A percentile compares a stretch with the other conserved stretches of the same genome.
Evolutionary conservation across 2,888 invertebrate species (phyloP).

Genomic region (Platycnemis pennipes): DNA sequence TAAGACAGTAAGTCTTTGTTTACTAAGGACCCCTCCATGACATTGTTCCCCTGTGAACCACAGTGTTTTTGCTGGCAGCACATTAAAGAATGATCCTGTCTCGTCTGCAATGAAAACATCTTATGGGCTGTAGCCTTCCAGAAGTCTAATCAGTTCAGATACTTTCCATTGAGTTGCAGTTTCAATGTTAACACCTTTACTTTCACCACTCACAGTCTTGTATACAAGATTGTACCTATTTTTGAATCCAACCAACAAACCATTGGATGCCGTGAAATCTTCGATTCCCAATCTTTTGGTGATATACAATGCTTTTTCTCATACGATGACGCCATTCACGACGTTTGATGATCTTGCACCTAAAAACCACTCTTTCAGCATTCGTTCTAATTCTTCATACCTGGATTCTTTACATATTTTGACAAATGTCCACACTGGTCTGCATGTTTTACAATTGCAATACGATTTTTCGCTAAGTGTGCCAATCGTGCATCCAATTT

Average conservation of each 20-base stretch:
- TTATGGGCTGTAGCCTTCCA: neutral
- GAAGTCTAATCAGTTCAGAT: neutral
- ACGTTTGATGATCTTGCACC: neutral
- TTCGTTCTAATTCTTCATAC: neutral
- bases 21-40: neutral
- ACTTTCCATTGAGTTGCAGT: neutral
- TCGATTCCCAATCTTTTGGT: no score
- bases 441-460: no score
- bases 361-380: neutral
- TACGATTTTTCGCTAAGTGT: no score
- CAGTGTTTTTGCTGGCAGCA: slow-evolving; percentile 6
- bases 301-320: neutral
- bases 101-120: slow-evolving; percentile 15
- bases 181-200: neutral
- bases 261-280: no score
- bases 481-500: no score
- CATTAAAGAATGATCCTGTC: neutral
- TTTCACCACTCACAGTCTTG: neutral
- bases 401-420: neutral
- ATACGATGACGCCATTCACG: no score
- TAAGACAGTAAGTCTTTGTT: no score
- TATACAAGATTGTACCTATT: neutral
- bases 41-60: neutral
- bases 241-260: slow-evolving; percentile 24
- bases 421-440: no score